A percentile compares a stretch with the other conserved stretches of the same genome.
Conservation (phyloP, 2,797 vertebrate genomes). For the Agapornis canus region DNA sequence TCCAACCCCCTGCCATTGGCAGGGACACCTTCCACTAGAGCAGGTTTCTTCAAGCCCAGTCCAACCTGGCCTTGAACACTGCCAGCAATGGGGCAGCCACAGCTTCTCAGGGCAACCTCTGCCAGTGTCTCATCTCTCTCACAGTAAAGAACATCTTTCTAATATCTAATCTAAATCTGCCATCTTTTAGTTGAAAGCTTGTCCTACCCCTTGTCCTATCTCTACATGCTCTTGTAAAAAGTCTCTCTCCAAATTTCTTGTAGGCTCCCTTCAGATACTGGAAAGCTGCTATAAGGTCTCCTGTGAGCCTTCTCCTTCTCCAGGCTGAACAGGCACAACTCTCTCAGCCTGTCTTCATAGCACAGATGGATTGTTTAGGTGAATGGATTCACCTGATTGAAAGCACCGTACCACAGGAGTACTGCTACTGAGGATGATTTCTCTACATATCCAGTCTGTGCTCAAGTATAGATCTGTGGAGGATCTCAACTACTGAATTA, state of each 20-base stretch:
- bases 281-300: not conserved
- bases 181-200: not conserved
- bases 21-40: not conserved
- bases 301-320: not conserved
- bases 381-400: not conserved
- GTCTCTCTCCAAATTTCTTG: not conserved
- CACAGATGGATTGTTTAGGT: not conserved
- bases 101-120: not conserved
- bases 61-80: not conserved
- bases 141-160: not conserved
- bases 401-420: not conserved
- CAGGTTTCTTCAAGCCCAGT: not conserved
- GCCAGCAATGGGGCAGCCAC: not conserved
- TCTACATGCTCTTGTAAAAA: not conserved
- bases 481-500: not conserved
- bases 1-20: not conserved
- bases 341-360: not conserved
- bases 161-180: not conserved
- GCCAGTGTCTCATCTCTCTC: not conserved
- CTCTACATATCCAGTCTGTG: not conserved
- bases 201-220: not conserved
- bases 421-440: not conserved
- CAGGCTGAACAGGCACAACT: not conserved
- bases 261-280: not conserved
- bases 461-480: not conserved